Percentiles rank a stretch among this genome's conserved stretches.
phyloP scores from a whole-genome alignment of 2,113 vertebrate species.

The Kobus ellipsiprymnus region DNA sequence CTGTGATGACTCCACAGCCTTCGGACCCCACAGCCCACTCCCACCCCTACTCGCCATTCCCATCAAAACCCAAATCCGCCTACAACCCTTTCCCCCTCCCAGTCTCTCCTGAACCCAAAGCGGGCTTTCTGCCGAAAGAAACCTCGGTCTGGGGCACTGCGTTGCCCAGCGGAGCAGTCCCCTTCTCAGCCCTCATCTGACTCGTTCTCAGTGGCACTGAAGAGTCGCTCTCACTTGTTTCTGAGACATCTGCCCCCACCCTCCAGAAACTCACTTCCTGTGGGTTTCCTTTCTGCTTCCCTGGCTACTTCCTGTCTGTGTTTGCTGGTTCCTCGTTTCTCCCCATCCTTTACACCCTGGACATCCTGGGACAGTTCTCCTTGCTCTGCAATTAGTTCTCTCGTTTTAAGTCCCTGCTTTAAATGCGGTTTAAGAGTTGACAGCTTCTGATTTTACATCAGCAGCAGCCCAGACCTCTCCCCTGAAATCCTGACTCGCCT shows the following conservation, averaged over 20 bases:
- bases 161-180: neutral
- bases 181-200: too few relatives aligned
- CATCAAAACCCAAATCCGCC: neutral
- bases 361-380: neutral
- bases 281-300: neutral
- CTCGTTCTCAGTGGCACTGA: neutral
- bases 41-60: neutral
- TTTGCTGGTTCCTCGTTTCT: neutral
- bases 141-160: neutral
- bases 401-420: neutral
- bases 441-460: neutral
- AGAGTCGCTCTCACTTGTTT: neutral
- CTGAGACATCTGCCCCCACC: neutral
- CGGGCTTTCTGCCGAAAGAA: neutral
- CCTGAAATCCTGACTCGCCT: neutral
- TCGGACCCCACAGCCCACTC: neutral
- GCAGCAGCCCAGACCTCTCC: neutral
- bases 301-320: neutral
- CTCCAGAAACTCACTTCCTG: neutral
- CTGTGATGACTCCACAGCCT: rapidly evolving
- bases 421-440: rapidly evolving
- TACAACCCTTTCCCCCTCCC: neutral
- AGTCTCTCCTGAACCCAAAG: neutral
- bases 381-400: neutral
- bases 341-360: too few relatives aligned